phyloP scores from a whole-genome alignment of 2,113 vertebrate genomes.

The Phyllopteryx taeniolatus region DNA sequence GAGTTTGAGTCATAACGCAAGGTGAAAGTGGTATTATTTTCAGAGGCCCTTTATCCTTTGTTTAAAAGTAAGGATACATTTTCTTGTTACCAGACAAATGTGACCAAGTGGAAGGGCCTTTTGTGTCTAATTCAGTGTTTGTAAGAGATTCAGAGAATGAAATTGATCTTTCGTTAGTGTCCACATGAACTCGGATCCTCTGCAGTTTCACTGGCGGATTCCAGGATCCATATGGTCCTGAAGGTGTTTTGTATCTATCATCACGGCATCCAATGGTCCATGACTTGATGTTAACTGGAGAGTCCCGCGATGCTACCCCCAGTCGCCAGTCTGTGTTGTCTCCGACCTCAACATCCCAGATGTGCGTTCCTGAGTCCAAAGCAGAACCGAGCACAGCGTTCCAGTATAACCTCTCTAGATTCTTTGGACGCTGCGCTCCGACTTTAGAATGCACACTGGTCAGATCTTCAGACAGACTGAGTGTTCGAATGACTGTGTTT shows the following conservation, averaged over 20 bases:
- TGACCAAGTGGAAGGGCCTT: too few species aligned
- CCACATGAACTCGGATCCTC: slow-evolving; percentile 4
- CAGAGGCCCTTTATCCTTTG: too few species aligned
- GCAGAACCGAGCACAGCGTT: neutral
- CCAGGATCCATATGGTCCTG: neutral
- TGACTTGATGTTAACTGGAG: too few species aligned
- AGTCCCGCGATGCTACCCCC: neutral
- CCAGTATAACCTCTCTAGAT: neutral
- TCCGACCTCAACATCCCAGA: neutral
- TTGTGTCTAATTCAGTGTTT: neutral
- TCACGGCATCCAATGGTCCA: neutral
- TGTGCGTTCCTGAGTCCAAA: neutral
- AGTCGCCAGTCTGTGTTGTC: neutral
- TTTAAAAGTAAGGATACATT: too few species aligned
- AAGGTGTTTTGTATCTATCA: neutral
- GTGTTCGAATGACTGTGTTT: neutral
- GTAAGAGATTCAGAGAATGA: neutral
- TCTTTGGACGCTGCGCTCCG: neutral
- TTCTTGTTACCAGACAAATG: too few species aligned
- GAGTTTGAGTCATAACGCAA: too few species aligned
- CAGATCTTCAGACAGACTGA: neutral
- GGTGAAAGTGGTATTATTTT: too few species aligned
- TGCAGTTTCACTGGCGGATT: neutral
- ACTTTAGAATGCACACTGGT: neutral
- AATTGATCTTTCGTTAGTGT: neutral